Conservation (phyloP, 2,113 vertebrate species). For the Rhinolophus ferrumequinum region DNA sequence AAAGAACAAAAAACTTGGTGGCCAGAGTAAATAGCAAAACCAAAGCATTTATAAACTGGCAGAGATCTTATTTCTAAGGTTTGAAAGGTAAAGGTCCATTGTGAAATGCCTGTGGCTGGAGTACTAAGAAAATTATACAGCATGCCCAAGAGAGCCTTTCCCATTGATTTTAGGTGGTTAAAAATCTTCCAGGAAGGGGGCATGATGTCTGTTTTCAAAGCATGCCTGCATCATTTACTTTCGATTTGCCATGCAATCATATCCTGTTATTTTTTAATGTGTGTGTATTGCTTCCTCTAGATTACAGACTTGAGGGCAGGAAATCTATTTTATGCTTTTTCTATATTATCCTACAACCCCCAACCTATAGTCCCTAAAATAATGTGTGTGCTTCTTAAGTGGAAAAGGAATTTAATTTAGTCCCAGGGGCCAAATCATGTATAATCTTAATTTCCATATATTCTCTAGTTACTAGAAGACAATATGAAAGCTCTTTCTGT, state of each 20-base stretch:
- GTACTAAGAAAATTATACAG: background rate
- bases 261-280: background rate
- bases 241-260: background rate
- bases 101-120: background rate
- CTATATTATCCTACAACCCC: background rate
- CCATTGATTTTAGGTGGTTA: background rate
- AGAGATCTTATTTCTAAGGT: background rate
- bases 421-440: background rate
- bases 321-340: background rate
- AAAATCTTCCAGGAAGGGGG: background rate
- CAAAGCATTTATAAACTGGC: background rate
- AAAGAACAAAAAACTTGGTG: background rate
- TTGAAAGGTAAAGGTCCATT: background rate
- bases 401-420: conserved; percentile 11
- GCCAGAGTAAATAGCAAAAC: background rate
- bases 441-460: background rate
- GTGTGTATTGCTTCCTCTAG: background rate
- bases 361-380: background rate
- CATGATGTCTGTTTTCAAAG: background rate
- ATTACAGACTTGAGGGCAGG: background rate
- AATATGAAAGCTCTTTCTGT: background rate
- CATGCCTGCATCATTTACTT: background rate
- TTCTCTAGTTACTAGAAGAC: background rate
- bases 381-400: background rate
- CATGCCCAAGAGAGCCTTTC: background rate